Evolutionary conservation across 2,888 invertebrate species (phyloP).

Genomic region (Atethmia centrago): DNA sequence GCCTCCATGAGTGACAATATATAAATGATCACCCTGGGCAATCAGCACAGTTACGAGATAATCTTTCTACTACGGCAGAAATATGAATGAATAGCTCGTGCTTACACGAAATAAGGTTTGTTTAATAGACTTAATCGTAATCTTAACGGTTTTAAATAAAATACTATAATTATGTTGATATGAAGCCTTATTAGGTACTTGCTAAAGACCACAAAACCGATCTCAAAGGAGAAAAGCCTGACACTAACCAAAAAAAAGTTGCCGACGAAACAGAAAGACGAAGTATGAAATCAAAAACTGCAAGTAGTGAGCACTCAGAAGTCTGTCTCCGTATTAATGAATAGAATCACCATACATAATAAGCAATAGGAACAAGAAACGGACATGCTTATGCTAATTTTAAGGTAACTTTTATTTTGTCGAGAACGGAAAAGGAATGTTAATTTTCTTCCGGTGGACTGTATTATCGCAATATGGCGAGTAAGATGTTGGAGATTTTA

Average conservation of each 20-base stretch:
- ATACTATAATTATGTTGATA: not conserved
- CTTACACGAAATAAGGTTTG: not conserved
- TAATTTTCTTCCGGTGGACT: constrained; percentile 64
- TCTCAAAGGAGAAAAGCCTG: not conserved
- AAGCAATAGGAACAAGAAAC: constrained; percentile 52
- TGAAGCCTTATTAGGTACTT: not conserved
- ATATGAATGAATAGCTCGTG: not conserved
- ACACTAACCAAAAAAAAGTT: not conserved
- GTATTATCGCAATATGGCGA: constrained; percentile 60
- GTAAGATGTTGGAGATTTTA: constrained; percentile 50
- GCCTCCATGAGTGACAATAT: not conserved
- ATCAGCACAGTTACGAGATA: not conserved
- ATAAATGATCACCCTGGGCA: not conserved
- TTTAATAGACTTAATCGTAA: not conserved
- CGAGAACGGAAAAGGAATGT: constrained; percentile 62
- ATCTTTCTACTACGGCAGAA: not conserved
- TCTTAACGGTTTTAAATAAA: too few relatives aligned
- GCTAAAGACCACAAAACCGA: not conserved
- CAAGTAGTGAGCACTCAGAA: constrained; percentile 36
- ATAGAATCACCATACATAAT: constrained; percentile 61
- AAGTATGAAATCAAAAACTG: constrained; percentile 39
- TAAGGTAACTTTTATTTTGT: constrained; percentile 66
- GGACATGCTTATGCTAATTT: constrained; percentile 63
- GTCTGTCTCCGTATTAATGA: constrained; percentile 51
- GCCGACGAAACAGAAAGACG: constrained; percentile 5